Percentiles rank a stretch among this genome's conserved stretches.
phyloP scores from a whole-genome alignment of 2,888 invertebrate species.

The Acrobasis consociella region DNA sequence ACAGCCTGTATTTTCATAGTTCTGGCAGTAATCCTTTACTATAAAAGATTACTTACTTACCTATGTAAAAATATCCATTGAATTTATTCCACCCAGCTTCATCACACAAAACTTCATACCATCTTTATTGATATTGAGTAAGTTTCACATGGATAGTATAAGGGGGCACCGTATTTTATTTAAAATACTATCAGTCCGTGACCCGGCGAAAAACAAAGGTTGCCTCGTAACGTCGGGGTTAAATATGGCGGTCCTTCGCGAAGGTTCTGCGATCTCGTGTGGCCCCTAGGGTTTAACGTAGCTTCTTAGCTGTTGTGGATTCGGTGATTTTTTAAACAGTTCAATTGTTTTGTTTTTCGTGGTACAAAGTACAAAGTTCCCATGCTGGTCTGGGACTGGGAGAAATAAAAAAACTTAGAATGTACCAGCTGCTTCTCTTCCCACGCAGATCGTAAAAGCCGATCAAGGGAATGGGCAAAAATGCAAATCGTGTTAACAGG shows the following conservation, averaged over 20 bases:
- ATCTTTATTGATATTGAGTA: constrained; percentile 15
- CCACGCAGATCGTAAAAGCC: no score
- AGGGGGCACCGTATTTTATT: constrained; percentile 12
- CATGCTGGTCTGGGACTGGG: no score
- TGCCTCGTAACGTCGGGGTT: constrained; percentile 5
- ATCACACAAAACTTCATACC: constrained; percentile 1
- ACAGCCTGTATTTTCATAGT: no score
- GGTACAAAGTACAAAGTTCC: no score
- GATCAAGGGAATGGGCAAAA: no score
- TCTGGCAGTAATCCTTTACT: no score
- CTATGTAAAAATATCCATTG: no score
- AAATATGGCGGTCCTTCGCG: constrained; percentile 12
- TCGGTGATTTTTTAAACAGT: constrained; percentile 9
- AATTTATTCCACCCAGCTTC: not conserved
- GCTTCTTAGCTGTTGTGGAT: constrained; percentile 11
- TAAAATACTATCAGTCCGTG: constrained; percentile 16
- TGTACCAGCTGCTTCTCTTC: no score
- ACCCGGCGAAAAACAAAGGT: constrained; percentile 15
- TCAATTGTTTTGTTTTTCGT: no score
- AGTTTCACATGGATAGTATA: constrained; percentile 12
- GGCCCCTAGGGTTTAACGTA: not conserved
- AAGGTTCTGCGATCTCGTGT: constrained; percentile 9
- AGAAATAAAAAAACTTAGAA: no score
- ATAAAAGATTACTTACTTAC: no score
- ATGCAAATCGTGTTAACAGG: no score